Evolutionary conservation across 2,888 invertebrate species (phyloP).

Genomic region (Drosophila cognata): DNA sequence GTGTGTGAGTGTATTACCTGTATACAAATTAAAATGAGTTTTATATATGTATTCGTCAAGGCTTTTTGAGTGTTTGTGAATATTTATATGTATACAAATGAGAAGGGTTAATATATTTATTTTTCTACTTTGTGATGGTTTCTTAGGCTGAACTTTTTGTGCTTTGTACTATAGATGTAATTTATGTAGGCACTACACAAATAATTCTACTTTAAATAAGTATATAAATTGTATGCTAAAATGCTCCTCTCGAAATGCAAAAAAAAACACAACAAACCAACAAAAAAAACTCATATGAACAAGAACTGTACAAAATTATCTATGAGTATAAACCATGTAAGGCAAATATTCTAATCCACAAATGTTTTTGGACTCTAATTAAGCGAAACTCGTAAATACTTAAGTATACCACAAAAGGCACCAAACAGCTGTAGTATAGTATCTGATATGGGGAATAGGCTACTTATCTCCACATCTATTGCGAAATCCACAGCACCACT

Average conservation of each 20-base stretch:
- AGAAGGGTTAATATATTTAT: conserved; percentile 69
- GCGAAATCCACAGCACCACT: conserved; percentile 36
- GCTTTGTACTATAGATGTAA: conserved; percentile 68
- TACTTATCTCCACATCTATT: conserved; percentile 16
- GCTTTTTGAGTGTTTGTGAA: conserved; percentile 32
- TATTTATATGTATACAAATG: conserved; percentile 22
- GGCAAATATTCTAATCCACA: conserved; percentile 75
- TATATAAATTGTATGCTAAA: conserved; percentile 14
- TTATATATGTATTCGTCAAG: conserved; percentile 24
- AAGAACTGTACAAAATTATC: conserved; percentile 69
- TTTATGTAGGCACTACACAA: conserved; percentile 62
- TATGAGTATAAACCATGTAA: conserved; percentile 58
- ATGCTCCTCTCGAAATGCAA: conserved; percentile 17
- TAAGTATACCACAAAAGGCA: conserved; percentile 50
- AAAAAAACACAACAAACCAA: neutral
- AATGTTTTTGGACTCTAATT: conserved; percentile 49
- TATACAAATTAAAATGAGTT: conserved; percentile 33
- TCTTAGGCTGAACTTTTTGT: conserved; percentile 79
- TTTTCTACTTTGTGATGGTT: conserved; percentile 81
- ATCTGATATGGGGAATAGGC: conserved; percentile 12
- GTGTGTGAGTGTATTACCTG: conserved; percentile 22
- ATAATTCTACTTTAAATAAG: conserved; percentile 35
- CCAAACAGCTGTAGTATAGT: conserved; percentile 36
- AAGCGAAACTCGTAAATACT: conserved; percentile 49
- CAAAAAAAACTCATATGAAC: conserved; percentile 27